Conservation (phyloP, 2,797 vertebrate species). For the Myripristis jacobus region DNA sequence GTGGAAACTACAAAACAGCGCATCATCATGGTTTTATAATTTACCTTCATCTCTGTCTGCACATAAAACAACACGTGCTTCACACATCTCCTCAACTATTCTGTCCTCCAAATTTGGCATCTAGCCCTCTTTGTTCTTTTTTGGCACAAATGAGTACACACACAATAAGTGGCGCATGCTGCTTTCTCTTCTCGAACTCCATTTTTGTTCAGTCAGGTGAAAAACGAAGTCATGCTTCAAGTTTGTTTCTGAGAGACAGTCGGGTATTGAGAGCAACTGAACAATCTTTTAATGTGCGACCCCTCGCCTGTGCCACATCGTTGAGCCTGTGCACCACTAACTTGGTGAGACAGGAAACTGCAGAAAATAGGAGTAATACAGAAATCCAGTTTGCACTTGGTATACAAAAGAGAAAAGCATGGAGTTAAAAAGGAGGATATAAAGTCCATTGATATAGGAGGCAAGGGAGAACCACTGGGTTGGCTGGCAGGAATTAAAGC, state of each 20-base stretch:
- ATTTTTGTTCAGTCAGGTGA: slow-evolving; percentile 23
- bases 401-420: not conserved
- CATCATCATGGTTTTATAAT: slow-evolving; percentile 44
- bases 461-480: slow-evolving; percentile 28
- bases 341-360: slow-evolving; percentile 30
- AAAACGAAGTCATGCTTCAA: no score
- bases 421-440: slow-evolving; percentile 26
- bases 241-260: slow-evolving; percentile 34
- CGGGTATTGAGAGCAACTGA: slow-evolving; percentile 16
- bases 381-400: not conserved
- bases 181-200: slow-evolving; percentile 10
- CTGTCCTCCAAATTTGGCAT: no score
- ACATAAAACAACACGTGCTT: slow-evolving; percentile 30
- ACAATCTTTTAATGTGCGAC: slow-evolving; percentile 22
- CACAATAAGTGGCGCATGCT: slow-evolving; percentile 5
- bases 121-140: slow-evolving; percentile 33
- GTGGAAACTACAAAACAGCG: slow-evolving; percentile 20
- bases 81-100: slow-evolving; percentile 41
- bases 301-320: slow-evolving; percentile 23
- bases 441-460: slow-evolving; percentile 35
- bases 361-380: slow-evolving; percentile 7
- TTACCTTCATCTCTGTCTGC: slow-evolving; percentile 30
- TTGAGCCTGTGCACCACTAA: slow-evolving; percentile 16
- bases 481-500: slow-evolving; percentile 44
- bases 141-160: slow-evolving; percentile 22